Evolutionary conservation across 2,797 vertebrate species (phyloP).

Genomic region (Clarias platycephalus): DNA sequence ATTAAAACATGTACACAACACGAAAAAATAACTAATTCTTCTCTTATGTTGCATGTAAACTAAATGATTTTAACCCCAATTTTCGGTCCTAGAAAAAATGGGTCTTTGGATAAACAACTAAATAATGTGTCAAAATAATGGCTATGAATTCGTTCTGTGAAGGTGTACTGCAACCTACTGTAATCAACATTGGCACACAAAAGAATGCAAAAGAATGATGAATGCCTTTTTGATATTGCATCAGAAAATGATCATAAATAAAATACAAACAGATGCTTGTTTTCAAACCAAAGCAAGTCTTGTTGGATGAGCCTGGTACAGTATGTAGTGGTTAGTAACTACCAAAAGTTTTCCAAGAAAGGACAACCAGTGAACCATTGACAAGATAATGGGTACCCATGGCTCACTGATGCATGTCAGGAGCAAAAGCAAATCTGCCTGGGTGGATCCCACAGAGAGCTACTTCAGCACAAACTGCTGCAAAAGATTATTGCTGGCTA

Average conservation of each 20-base stretch:
- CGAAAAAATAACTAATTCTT: background rate
- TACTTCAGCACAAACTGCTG: no score
- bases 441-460: no score
- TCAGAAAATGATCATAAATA: background rate
- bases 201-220: background rate
- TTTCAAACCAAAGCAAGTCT: no score
- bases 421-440: no score
- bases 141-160: background rate
- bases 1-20: background rate
- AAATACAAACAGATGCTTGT: background rate
- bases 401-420: no score
- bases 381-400: no score
- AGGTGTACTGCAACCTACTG: background rate
- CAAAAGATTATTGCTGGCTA: no score
- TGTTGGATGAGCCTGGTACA: no score
- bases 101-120: background rate
- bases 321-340: no score
- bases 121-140: background rate
- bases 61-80: background rate
- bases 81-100: background rate
- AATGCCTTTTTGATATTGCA: background rate
- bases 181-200: background rate
- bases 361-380: no score
- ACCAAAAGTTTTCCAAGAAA: no score
- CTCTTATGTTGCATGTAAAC: background rate